Percentiles rank a stretch among this genome's conserved stretches.
Evolutionary conservation across 2,888 invertebrate species (phyloP).

Genomic region (Stenichneumon culpator): DNA sequence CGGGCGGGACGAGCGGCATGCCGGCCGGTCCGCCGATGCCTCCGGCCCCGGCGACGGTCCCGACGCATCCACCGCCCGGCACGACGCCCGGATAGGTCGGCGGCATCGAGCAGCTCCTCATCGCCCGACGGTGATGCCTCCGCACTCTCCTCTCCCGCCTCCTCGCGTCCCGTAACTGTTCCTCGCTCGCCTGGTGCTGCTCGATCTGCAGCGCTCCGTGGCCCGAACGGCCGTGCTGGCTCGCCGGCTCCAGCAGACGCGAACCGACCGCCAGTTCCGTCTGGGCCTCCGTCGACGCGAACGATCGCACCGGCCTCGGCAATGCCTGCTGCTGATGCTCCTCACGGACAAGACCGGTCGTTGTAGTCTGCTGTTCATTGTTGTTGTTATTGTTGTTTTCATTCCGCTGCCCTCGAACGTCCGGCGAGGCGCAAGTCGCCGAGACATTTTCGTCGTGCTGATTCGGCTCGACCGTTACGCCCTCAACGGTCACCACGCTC

Average conservation of each 20-base stretch:
- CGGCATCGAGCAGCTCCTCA: constrained; percentile 81
- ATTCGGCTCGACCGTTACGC: constrained; percentile 71
- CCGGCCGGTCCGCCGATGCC: constrained; percentile 72
- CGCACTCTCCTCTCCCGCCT: constrained; percentile 81
- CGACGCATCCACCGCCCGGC: constrained; percentile 60
- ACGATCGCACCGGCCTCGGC: constrained; percentile 74
- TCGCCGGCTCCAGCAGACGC: constrained; percentile 52
- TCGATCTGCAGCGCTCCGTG: constrained; percentile 20
- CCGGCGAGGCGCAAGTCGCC: constrained; percentile 28
- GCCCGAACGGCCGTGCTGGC: constrained; percentile 34
- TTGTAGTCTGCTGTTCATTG: not conserved
- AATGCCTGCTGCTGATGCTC: constrained; percentile 46
- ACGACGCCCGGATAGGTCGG: constrained; percentile 79
- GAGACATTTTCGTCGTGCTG: constrained; percentile 38
- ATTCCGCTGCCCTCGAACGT: not conserved
- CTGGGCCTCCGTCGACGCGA: constrained; percentile 83
- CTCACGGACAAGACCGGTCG: not conserved
- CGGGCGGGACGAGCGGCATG: constrained; percentile 76
- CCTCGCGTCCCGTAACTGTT: constrained; percentile 78
- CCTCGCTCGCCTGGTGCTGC: constrained; percentile 71
- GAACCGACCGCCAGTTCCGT: constrained; percentile 76
- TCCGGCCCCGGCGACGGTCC: constrained; percentile 67
- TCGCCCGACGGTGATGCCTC: constrained; percentile 79
- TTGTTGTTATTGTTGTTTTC: not conserved
- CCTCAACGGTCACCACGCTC: constrained; percentile 82